These are phyloP conservation scores for Phyllostomus hastatus DNA, from an alignment of 2,113 vertebrate genomes.

Conservation along the genomic window DNA sequence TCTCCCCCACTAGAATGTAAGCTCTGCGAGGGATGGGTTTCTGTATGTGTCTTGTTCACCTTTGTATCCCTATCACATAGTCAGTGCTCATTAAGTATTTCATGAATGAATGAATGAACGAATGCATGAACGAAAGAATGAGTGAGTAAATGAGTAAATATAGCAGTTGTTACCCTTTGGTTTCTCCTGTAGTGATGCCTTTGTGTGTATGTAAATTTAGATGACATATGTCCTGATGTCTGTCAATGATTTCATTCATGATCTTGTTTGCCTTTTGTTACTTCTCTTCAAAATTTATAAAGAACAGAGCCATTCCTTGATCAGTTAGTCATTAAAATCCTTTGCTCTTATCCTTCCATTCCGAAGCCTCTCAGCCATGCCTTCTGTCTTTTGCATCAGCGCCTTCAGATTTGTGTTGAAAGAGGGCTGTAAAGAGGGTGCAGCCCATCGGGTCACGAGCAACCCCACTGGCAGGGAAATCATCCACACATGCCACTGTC, in stretches of 20 bases:
- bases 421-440: not conserved
- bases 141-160: not conserved
- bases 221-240: not conserved
- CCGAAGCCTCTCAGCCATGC: not conserved
- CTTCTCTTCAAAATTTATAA: slow-evolving; percentile 26
- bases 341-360: not conserved
- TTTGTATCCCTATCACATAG: not conserved
- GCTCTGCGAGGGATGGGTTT: not conserved
- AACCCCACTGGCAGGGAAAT: not conserved
- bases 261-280: slow-evolving; percentile 33
- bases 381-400: not conserved
- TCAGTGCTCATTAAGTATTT: not conserved
- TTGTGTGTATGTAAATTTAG: not conserved
- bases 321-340: not conserved
- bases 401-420: not conserved
- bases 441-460: fast-evolving
- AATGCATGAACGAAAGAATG: not conserved
- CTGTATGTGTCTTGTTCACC: not conserved
- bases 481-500: not conserved
- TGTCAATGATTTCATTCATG: not conserved
- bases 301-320: not conserved
- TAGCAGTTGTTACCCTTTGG: not conserved
- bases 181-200: not conserved
- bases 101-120: not conserved
- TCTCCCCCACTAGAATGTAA: not conserved